Base-by-base conservation (phyloP, 2,888 invertebrate species). In the Beris morrisii region DNA sequence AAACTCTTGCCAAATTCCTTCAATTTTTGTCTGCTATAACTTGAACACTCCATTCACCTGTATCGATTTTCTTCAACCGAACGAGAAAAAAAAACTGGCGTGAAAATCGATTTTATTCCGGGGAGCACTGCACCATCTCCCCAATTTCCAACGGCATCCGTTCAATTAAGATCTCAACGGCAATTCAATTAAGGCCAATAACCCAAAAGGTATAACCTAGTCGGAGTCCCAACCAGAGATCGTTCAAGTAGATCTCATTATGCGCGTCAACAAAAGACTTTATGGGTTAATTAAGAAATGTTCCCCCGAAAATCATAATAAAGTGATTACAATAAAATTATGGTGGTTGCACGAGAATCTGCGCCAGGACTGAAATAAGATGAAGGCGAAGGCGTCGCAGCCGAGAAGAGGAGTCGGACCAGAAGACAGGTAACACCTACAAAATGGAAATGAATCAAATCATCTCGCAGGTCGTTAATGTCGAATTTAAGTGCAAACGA, bases 201-300 rank as follows among this genome's bases (percentile, higher is more conserved):
- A 54, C 59, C 54, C 58, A 30, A 32, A 65, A 57, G 30, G 38
- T 57, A 65, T 32, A 5, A 46, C 15, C 48, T 4, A 4, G 15
- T 9, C 30, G 13, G 48, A 48, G 15, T 31, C 38, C 5, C 45
- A 44, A 57, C 45, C 45, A 44, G 45, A 30, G 57, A 57, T 54
- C 12, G 31, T 54, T 54, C 22, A 45, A 28, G 12, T 44, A 48
- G 32, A 59, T 59, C 30, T 59, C 31, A 48, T 61, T 13, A 11
- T 7, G 9, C 5, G 38, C 52, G 13, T 12, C 46, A 69, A 67
- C 67, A 69, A 69, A 69, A 65, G 67, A 52, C 31, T 65, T 67
- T 54, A 69, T 61, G 53, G 67, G 65, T 67, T 69, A 69, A 69
- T 69, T 69, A 67, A 65, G 63, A 64, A 58, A 45, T 43, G 56